These are phyloP conservation scores for Baronia brevicornis DNA, from an alignment of 2,888 invertebrate genomes.

Conservation along the genomic window DNA sequence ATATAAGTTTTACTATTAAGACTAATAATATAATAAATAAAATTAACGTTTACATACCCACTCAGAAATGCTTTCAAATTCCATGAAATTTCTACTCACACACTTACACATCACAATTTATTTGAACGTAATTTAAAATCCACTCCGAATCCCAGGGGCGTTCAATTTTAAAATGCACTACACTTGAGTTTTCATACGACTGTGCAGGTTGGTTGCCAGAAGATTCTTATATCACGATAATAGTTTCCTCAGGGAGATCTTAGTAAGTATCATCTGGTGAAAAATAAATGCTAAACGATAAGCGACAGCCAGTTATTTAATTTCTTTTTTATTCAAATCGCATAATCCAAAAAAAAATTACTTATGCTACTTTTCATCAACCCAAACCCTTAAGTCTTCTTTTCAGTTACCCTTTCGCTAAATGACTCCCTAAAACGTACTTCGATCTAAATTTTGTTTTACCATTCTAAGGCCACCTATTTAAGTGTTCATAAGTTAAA, in stretches of 20 bases:
- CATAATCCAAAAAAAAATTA: no score
- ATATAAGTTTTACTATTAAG: no score
- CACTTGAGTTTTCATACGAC: slow-evolving; percentile 64
- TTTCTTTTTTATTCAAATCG: no score
- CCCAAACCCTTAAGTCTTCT: slow-evolving; percentile 18
- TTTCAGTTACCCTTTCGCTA: no score
- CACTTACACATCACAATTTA: slow-evolving; percentile 68
- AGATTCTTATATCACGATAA: slow-evolving; percentile 53
- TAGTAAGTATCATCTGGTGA: slow-evolving; percentile 33
- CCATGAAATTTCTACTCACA: slow-evolving; percentile 39
- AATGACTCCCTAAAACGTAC: no score
- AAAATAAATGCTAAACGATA: no score
- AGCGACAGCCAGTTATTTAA: no score
- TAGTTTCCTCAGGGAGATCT: slow-evolving; percentile 61
- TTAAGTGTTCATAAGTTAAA: no score
- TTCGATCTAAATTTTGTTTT: no score
- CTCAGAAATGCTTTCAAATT: slow-evolving; percentile 30
- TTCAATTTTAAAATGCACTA: slow-evolving; percentile 73
- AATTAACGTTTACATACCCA: slow-evolving; percentile 49
- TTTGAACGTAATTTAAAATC: slow-evolving; percentile 70
- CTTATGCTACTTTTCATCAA: slow-evolving; percentile 6
- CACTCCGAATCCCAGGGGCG: slow-evolving; percentile 51
- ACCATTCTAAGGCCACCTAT: no score
- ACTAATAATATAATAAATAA: slow-evolving; percentile 29
- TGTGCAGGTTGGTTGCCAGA: slow-evolving; percentile 66